A percentile compares a stretch with the other conserved stretches of the same genome.
Evolutionary conservation across 2,113 vertebrate genomes (phyloP).

Genomic region (Marcusenius ussheri): DNA sequence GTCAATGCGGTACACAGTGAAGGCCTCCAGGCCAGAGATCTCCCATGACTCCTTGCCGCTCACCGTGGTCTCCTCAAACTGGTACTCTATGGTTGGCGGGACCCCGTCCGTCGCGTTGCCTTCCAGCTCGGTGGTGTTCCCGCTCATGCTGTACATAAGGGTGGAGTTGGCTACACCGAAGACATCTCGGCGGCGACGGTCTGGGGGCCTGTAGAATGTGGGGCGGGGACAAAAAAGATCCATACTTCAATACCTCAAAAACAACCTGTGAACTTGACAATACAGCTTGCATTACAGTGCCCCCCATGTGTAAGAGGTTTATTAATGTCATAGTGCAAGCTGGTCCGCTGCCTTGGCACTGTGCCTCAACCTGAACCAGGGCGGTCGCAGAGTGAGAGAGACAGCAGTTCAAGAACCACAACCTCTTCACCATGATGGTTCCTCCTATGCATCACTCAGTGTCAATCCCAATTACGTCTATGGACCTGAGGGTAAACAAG

Average conservation of each 20-base stretch:
- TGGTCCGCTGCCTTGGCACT: background rate
- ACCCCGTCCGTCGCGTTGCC: constrained; percentile 67
- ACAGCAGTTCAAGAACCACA: background rate
- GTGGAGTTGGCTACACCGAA: constrained; percentile 72
- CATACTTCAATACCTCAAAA: background rate
- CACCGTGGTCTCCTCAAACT: constrained; percentile 75
- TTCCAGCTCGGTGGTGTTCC: constrained; percentile 54
- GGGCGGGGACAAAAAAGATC: background rate
- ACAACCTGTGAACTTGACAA: background rate
- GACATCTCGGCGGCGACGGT: constrained; percentile 78
- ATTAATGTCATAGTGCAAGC: background rate
- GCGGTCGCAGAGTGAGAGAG: background rate
- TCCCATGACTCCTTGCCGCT: constrained; percentile 72
- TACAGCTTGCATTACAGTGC: background rate
- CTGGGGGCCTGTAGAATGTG: constrained; percentile 58
- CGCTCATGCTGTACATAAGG: constrained; percentile 43
- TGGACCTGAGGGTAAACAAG: background rate
- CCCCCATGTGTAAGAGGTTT: background rate
- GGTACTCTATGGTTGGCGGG: constrained; percentile 68
- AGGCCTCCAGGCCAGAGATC: constrained; percentile 77
- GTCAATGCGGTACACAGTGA: constrained; percentile 91
- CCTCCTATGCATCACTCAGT: background rate
- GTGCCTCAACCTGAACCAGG: background rate
- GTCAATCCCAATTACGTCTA: background rate
- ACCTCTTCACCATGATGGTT: background rate